Evolutionary conservation across 2,113 vertebrate species (phyloP).

Genomic region (Eptesicus fuscus): DNA sequence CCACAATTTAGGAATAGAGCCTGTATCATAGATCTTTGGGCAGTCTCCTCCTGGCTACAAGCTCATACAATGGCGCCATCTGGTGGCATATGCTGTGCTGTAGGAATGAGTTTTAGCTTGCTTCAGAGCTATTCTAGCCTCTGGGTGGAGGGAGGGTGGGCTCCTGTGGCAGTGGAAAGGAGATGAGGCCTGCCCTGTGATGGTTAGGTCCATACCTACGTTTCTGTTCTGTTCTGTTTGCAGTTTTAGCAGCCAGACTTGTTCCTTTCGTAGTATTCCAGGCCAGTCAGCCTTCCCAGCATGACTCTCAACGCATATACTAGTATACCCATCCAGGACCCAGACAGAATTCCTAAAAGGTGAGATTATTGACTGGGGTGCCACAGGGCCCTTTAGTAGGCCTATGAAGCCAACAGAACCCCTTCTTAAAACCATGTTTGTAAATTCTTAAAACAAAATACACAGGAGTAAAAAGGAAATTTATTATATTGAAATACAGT

Average conservation of each 20-base stretch:
- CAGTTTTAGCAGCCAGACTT: not conserved
- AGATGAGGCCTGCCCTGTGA: not conserved
- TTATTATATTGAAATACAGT: not conserved
- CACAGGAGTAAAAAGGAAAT: not conserved
- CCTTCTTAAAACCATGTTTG: not conserved
- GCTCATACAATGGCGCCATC: not conserved
- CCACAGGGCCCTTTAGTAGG: not conserved
- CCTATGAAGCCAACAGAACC: not conserved
- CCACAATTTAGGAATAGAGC: not conserved
- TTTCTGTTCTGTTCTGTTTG: slow-evolving; percentile 4
- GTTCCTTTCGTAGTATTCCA: not conserved
- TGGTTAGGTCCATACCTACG: not conserved
- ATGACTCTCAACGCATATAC: not conserved
- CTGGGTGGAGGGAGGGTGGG: not conserved
- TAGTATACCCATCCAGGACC: not conserved
- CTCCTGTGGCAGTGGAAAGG: not conserved
- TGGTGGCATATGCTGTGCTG: not conserved
- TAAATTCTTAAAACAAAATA: not conserved
- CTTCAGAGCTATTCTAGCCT: not conserved
- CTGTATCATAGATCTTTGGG: not conserved
- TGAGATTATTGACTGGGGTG: not conserved
- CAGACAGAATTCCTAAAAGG: not conserved
- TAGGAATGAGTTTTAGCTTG: not conserved
- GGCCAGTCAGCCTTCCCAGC: not conserved
- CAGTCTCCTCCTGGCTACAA: not conserved